A percentile compares a stretch with the other conserved stretches of the same genome.
These are phyloP conservation scores for Holocentrus rufus DNA, from an alignment of 2,797 vertebrate species.

Conservation along the genomic window DNA sequence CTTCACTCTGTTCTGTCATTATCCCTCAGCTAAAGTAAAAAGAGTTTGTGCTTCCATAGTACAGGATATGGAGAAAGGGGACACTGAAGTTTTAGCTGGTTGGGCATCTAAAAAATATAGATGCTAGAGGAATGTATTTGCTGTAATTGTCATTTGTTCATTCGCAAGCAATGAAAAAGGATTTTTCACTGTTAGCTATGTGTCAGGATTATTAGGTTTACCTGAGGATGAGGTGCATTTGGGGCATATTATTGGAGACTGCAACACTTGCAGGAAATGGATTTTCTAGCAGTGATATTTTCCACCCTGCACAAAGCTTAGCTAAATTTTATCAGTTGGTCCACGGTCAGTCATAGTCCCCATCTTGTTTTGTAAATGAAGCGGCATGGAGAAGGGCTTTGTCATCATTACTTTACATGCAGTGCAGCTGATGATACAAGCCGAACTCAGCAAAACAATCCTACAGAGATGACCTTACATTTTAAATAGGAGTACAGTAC, in stretches of 20 bases:
- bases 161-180: conserved; percentile 59
- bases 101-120: conserved; percentile 61
- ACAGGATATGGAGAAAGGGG: conserved; percentile 17
- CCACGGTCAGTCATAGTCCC: conserved; percentile 51
- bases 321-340: conserved; percentile 37
- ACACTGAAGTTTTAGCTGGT: conserved; percentile 57
- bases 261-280: conserved; percentile 67
- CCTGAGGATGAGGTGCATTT: conserved; percentile 64
- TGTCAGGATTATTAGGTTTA: conserved; percentile 69
- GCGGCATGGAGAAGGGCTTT: conserved; percentile 25
- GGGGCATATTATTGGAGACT: conserved; percentile 68
- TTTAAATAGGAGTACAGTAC: not conserved
- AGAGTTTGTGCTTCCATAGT: conserved; percentile 6
- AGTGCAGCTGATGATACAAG: conserved; percentile 24
- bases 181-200: conserved; percentile 67
- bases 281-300: conserved; percentile 61
- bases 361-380: conserved; percentile 45
- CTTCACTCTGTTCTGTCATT: not conserved
- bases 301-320: conserved; percentile 30
- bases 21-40: conserved; percentile 1
- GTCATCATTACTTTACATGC: conserved; percentile 15
- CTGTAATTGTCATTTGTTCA: conserved; percentile 71
- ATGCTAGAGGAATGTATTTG: conserved; percentile 61
- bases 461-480: conserved; percentile 21
- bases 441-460: conserved; percentile 13